A percentile compares a stretch with the other conserved stretches of the same genome.
These are phyloP conservation scores for Psammodynastes pulverulentus DNA, from an alignment of 2,113 vertebrate species.

Conservation along the genomic window DNA sequence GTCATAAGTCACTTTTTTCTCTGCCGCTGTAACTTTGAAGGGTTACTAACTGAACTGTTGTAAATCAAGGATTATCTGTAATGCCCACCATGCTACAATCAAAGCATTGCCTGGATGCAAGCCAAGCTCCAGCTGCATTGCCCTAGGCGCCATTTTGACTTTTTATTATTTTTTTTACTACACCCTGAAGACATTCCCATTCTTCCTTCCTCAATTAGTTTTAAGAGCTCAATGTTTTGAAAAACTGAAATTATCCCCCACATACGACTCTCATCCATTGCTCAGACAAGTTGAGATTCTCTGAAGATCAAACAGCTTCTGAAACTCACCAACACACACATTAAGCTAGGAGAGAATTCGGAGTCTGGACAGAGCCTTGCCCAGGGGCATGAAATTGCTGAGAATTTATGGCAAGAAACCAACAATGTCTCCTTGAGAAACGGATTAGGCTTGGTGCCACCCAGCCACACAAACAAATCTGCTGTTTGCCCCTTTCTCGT, in stretches of 20 bases:
- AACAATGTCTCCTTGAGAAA: background rate
- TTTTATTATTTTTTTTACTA: background rate
- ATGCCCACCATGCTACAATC: background rate
- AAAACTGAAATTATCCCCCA: background rate
- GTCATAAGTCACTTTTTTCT: too few species aligned
- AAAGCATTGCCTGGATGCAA: background rate
- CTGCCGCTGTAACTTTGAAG: background rate
- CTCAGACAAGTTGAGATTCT: background rate
- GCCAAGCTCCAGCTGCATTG: background rate
- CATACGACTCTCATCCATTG: background rate
- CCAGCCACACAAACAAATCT: slow-evolving; percentile 31
- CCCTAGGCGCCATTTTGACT: background rate
- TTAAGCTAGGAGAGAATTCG: background rate
- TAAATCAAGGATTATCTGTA: background rate
- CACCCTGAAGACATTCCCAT: background rate
- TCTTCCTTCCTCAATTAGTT: background rate
- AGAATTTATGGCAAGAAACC: slow-evolving; percentile 29
- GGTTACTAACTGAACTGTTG: background rate
- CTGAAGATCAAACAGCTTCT: background rate
- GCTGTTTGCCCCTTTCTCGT: background rate
- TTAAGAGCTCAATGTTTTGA: background rate
- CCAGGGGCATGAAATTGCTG: slow-evolving; percentile 32
- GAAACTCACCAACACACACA: background rate
- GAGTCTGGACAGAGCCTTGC: background rate
- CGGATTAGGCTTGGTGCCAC: background rate